Evolutionary conservation across 1,140 invertebrate species (phyloP), one percentile per base, ranked within the genome.

Genomic region (Agrypnia vestita): DNA sequence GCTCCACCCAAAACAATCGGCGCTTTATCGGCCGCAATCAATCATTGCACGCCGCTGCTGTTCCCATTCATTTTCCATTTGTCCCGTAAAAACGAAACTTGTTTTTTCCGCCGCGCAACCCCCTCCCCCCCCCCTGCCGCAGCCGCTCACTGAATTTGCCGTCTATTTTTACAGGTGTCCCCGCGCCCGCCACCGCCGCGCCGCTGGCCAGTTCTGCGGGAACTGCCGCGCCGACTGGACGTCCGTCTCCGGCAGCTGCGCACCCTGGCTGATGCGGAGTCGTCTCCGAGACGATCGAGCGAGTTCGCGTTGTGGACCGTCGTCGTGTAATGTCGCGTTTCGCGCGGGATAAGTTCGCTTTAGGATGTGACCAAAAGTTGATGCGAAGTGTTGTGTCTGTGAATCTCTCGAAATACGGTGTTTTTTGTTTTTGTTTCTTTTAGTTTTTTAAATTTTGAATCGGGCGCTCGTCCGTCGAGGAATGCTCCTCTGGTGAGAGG

Each of bases 141-240:
- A 47, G n/a, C 44, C 7, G 44, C 44, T 69, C 6, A 64, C 64
- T 69, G 64, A 69, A 44, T 69, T 46, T 44, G 64, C n/a, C 64
- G 64, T 73, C 69, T 73, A 73, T 73, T 73, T 73, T 73, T 73
- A 55, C 69, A 55, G 69, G 69, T 73, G 69, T 25, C 69, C 69
- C 69, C 13, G 19, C 15, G 8, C 4, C 67, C 67, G 64, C 64
- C 64, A 7, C 25, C 49, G 49, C 69, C 69, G 9, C 67, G 67
- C 67, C 21, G 61, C 46, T 11, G 43, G 47, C 49, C 69, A 73
- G 69, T 73, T 73, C 69, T 53, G 69, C 69, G 69, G 69, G 49
- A 49, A 73, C 21, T 15, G 51, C 69, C 69, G 69, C 21, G 49
- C 49, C 12, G 69, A 15, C 69, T 13, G 51, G 15, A 55, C 69